Conservation (phyloP, 2,113 vertebrate species). For the Gulo gulo region DNA sequence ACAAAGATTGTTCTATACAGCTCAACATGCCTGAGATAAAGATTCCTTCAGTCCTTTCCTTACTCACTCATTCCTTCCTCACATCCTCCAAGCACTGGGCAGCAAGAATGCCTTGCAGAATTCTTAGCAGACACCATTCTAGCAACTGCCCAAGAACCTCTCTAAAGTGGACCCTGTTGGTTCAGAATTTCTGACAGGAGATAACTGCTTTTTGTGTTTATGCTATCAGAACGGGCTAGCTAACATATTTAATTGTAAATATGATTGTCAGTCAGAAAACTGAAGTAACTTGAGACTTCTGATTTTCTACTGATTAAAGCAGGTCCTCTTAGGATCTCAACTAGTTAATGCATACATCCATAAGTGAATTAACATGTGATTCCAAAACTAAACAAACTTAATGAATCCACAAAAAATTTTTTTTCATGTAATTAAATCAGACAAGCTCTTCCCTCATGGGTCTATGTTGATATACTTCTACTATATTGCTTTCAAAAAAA, state of each 20-base stretch:
- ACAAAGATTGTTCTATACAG: neutral
- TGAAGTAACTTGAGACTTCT: slow-evolving; percentile 3
- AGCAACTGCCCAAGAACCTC: neutral
- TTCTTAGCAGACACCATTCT: neutral
- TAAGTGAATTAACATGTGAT: neutral
- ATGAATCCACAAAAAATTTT: neutral
- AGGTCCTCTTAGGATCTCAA: neutral
- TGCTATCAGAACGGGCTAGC: neutral
- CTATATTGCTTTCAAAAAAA: slow-evolving; percentile 47
- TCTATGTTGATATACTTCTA: slow-evolving; percentile 30
- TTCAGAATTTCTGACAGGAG: neutral
- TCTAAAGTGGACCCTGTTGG: neutral
- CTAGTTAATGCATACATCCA: neutral
- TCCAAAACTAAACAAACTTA: slow-evolving; percentile 31
- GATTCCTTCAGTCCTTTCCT: neutral
- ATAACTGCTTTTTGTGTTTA: slow-evolving; percentile 13
- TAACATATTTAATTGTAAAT: slow-evolving; percentile 34
- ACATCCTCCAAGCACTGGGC: neutral
- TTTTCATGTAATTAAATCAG: slow-evolving; percentile 36
- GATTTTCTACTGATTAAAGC: slow-evolving; percentile 17
- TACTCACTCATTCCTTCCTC: neutral
- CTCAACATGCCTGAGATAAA: neutral
- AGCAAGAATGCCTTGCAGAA: neutral
- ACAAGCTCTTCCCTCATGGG: slow-evolving; percentile 2
- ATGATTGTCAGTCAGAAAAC: neutral